Percentiles rank a stretch among this genome's conserved stretches.
These are phyloP conservation scores for Trichechus manatus DNA, from an alignment of 2,113 vertebrate species.

Conservation along the genomic window DNA sequence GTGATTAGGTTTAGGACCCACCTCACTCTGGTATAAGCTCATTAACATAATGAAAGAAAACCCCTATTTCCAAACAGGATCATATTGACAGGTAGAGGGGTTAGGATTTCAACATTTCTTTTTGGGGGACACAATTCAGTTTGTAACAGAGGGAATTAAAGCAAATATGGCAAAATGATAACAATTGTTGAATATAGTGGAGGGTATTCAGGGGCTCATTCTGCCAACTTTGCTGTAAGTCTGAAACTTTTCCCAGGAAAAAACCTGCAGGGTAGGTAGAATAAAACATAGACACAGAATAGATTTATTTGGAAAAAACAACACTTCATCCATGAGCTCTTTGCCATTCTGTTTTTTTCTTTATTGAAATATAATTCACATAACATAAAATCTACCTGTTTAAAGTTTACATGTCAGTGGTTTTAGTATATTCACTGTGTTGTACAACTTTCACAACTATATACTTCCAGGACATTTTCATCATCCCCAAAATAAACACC, in stretches of 20 bases:
- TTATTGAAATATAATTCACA: not conserved
- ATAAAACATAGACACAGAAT: not conserved
- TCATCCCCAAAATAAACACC: not conserved
- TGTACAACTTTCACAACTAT: not conserved
- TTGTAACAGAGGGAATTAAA: not conserved
- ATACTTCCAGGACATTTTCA: not conserved
- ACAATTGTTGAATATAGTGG: not conserved
- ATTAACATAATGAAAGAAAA: not conserved
- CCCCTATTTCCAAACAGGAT: not conserved
- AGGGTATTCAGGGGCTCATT: not conserved
- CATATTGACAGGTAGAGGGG: not conserved
- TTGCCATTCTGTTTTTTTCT: not conserved
- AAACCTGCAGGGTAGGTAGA: not conserved
- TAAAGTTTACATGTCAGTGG: not conserved
- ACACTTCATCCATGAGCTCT: not conserved
- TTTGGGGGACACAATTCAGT: not conserved
- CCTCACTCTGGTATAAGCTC: not conserved
- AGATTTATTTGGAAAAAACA: not conserved
- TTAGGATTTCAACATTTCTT: not conserved
- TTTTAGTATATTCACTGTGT: not conserved
- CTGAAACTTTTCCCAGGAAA: constrained; percentile 14
- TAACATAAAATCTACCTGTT: not conserved
- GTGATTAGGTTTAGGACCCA: not conserved
- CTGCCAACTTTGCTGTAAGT: not conserved
- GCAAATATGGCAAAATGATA: not conserved